A percentile compares a stretch with the other conserved stretches of the same genome.
Conservation (phyloP, 2,888 invertebrate species). For the Tupiocoris notatus region DNA sequence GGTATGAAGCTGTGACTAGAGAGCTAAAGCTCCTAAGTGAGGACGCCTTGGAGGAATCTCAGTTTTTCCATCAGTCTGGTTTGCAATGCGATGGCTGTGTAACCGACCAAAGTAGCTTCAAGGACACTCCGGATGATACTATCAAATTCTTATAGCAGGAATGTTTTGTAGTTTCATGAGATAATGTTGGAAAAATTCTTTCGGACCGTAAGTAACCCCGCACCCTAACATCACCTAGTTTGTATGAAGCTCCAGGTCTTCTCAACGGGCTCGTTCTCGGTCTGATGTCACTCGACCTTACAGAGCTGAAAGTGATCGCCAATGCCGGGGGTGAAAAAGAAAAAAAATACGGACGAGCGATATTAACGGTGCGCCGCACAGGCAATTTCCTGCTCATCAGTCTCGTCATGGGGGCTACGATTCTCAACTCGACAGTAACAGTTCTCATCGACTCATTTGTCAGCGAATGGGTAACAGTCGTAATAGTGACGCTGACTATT, state of each 20-base stretch:
- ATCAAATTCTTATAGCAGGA: too few relatives aligned
- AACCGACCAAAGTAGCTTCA: too few relatives aligned
- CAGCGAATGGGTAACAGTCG: conserved; percentile 44
- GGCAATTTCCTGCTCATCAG: conserved; percentile 47
- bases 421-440: conserved; percentile 46
- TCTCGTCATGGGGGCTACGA: conserved; percentile 46
- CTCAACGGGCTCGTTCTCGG: conserved; percentile 45
- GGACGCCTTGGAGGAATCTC: too few relatives aligned
- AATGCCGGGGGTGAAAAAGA: conserved; percentile 46
- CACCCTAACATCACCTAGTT: neutral
- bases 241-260: conserved; percentile 17
- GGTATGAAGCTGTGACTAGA: too few relatives aligned
- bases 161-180: too few relatives aligned
- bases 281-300: conserved; percentile 42
- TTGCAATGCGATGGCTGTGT: too few relatives aligned
- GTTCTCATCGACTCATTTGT: conserved; percentile 44
- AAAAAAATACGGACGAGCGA: conserved; percentile 44
- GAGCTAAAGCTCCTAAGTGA: too few relatives aligned
- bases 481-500: conserved; percentile 44
- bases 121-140: too few relatives aligned
- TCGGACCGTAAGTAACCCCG: too few relatives aligned
- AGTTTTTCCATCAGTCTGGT: too few relatives aligned
- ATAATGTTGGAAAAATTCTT: too few relatives aligned
- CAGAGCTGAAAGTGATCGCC: conserved; percentile 44
- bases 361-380: conserved; percentile 44